These are phyloP conservation scores for Lepisosteus osseus DNA, from an alignment of 2,113 vertebrate genomes.

Conservation along the genomic window DNA sequence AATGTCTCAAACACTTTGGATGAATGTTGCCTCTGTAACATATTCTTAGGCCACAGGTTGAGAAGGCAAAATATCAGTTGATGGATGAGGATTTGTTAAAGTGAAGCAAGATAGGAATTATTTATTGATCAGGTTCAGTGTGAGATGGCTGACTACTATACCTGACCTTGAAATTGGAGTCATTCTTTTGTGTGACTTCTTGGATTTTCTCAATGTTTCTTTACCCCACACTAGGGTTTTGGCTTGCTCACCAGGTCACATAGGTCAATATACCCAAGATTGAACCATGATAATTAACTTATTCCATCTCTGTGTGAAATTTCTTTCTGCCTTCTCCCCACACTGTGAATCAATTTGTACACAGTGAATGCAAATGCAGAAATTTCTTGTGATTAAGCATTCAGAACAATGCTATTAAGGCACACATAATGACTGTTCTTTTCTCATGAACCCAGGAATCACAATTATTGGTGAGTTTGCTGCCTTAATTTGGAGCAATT, in stretches of 20 bases:
- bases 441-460: no score
- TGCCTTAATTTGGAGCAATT: no score
- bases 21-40: neutral
- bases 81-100: constrained; percentile 46
- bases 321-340: neutral
- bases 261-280: neutral
- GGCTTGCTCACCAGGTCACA: neutral
- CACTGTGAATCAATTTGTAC: no score
- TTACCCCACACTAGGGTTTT: neutral
- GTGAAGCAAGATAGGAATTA: constrained; percentile 50
- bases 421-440: no score
- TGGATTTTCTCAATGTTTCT: neutral
- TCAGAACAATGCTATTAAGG: no score
- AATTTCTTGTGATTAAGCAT: no score
- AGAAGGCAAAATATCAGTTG: constrained; percentile 38
- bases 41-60: constrained; percentile 25
- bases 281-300: neutral
- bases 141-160: constrained; percentile 39
- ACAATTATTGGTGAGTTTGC: no score
- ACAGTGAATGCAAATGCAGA: no score
- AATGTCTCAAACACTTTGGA: no score
- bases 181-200: neutral
- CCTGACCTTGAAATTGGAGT: constrained; percentile 38
- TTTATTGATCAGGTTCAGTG: constrained; percentile 56
- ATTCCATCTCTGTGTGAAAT: neutral